Base-by-base conservation (phyloP, 2,888 invertebrate species). In the Tineola bisselliella region DNA sequence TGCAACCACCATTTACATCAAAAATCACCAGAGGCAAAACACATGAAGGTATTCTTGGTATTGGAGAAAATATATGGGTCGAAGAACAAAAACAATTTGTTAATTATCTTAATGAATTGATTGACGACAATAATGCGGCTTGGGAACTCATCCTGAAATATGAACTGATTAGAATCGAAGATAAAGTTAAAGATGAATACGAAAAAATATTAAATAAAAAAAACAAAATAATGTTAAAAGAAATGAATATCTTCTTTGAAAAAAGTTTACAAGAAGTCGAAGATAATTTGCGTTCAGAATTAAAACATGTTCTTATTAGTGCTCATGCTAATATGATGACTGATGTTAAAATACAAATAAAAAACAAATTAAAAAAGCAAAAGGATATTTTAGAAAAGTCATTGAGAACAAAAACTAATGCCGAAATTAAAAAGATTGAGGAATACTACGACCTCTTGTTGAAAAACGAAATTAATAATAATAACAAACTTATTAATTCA, bases 1-100 rank as follows among this genome's bases (percentile, higher is more conserved):
- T 87, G 8, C 70, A 70, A 30, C 81, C 84, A 43, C 87, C 87
- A 0, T 83, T 86, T 64, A 87, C 87, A 13, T 84, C 86, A 0
- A 86, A 81, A 74, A 79, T 83, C 61, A 78, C 76, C 13, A 75
- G 83, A 70, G 83, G 80, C 1, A 75, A 68, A 64, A 76, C 86
- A 38, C 86, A 87, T 64, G 70, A 79, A 70, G 86, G 87, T 44
- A 82, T 87, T 63, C 69, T 84, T 52, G 65, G 66, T 12, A 86
- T 86, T 61, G 87, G 84, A 0, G 70, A 82, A 66, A 66, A 65
- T 59, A 67, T 83, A 8, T 66, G 84, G 33, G 67, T 71, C 64
- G 68, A 63, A 48, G 81, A 84, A 65, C 69, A 72, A 19, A 67
- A 62, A 1, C 68, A 65, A 33, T 82, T 82, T 67, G 61, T 72